Conservation (phyloP, 2,113 vertebrate species). For the Calyptommatus sinebrachiatus region DNA sequence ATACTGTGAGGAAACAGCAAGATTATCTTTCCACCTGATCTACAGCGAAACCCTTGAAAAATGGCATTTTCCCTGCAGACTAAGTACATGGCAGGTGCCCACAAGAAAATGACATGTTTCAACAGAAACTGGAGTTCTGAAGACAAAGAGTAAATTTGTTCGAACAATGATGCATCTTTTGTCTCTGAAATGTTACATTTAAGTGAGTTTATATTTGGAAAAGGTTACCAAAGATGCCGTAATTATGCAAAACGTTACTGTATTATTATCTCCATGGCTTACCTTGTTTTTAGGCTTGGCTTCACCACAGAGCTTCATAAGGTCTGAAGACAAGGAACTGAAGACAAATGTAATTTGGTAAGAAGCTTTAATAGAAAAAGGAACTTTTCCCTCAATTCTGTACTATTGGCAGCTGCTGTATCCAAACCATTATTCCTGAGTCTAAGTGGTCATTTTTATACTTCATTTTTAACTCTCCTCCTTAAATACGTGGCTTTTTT, state of each 20-base stretch:
- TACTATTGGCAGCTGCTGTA: neutral
- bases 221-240: neutral
- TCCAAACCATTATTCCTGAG: neutral
- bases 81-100: neutral
- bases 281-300: slow-evolving; percentile 92
- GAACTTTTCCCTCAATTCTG: neutral
- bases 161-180: rapidly evolving
- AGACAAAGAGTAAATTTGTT: neutral
- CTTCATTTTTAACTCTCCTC: neutral
- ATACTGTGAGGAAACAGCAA: neutral
- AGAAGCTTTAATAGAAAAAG: slow-evolving; percentile 16
- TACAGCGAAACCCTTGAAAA: neutral
- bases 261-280: slow-evolving; percentile 22
- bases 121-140: neutral
- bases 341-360: slow-evolving; percentile 51
- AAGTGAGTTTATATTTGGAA: neutral
- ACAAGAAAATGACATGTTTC: neutral
- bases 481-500: neutral
- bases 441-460: neutral
- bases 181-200: neutral
- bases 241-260: neutral
- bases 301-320: slow-evolving; percentile 94
- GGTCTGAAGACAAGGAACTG: slow-evolving; percentile 88
- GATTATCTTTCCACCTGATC: neutral
- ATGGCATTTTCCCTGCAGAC: neutral